Evolutionary conservation across 2,888 invertebrate genomes (phyloP).

Genomic region (Athalia circularis): DNA sequence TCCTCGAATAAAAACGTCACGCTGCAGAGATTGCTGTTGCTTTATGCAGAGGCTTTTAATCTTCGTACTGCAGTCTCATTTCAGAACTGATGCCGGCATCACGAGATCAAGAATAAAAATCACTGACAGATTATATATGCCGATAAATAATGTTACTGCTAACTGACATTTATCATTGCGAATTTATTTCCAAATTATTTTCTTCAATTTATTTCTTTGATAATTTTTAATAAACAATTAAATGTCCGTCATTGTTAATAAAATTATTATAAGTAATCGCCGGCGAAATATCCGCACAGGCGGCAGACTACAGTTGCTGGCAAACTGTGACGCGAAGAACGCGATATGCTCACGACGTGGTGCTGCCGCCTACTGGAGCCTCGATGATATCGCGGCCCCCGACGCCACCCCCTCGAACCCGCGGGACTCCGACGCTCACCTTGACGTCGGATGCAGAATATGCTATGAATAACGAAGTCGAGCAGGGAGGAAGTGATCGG

Average conservation of each 20-base stretch:
- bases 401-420: slow-evolving; percentile 30
- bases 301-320: slow-evolving; percentile 34
- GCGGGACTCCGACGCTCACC: slow-evolving; percentile 13
- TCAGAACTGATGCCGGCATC: too few relatives aligned
- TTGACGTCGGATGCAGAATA: not conserved
- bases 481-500: not conserved
- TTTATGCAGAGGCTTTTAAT: too few relatives aligned
- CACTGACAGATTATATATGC: too few relatives aligned
- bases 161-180: too few relatives aligned
- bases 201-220: too few relatives aligned
- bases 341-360: slow-evolving; percentile 72
- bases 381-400: slow-evolving; percentile 55
- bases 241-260: not conserved
- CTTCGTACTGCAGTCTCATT: too few relatives aligned
- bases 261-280: not conserved
- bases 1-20: not conserved
- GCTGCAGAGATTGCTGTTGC: not conserved
- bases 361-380: slow-evolving; percentile 73
- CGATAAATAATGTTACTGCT: too few relatives aligned
- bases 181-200: too few relatives aligned
- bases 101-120: too few relatives aligned
- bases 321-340: slow-evolving; percentile 61
- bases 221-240: not conserved
- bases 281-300: slow-evolving; percentile 22
- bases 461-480: not conserved